Conservation (phyloP, 53 echinoderm and acorn worm genomes). For the Apostichopus leukothele region DNA sequence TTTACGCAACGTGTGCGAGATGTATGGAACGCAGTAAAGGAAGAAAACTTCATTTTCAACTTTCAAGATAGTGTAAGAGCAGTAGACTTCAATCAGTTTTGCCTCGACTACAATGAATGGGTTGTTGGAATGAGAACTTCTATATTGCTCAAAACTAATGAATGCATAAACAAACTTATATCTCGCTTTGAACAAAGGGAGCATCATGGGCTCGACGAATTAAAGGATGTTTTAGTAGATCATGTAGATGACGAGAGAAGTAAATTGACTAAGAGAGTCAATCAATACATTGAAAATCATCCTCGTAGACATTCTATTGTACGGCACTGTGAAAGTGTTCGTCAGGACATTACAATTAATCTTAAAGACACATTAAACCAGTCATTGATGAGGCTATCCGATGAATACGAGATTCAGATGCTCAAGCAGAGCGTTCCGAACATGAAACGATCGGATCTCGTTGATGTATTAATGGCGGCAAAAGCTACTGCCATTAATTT, state of each 20-base stretch:
- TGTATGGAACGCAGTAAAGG: conserved; percentile 28
- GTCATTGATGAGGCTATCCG: neutral
- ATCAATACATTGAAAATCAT: neutral
- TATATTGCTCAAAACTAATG: neutral
- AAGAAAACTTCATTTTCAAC: conserved; percentile 21
- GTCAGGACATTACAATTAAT: neutral
- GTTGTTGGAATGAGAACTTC: conserved; percentile 8
- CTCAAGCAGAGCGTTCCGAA: neutral
- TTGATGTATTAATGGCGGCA: too few species aligned
- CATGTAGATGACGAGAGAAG: too few species aligned
- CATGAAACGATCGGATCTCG: too few species aligned
- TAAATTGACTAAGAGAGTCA: neutral
- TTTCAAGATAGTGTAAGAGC: conserved; percentile 38
- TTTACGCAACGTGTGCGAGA: conserved; percentile 24
- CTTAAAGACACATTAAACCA: neutral
- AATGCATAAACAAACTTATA: neutral
- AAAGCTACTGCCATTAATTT: too few species aligned
- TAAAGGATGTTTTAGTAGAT: too few species aligned
- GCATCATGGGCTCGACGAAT: too few species aligned
- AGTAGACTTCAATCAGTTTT: conserved; percentile 21
- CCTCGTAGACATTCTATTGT: neutral
- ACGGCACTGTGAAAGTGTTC: neutral
- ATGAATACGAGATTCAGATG: neutral
- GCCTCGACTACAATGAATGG: conserved; percentile 36
- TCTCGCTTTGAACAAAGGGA: too few species aligned